These are phyloP conservation scores for Drosophila tropicalis DNA, from an alignment of 1,140 invertebrate species.

Conservation along the genomic window DNA sequence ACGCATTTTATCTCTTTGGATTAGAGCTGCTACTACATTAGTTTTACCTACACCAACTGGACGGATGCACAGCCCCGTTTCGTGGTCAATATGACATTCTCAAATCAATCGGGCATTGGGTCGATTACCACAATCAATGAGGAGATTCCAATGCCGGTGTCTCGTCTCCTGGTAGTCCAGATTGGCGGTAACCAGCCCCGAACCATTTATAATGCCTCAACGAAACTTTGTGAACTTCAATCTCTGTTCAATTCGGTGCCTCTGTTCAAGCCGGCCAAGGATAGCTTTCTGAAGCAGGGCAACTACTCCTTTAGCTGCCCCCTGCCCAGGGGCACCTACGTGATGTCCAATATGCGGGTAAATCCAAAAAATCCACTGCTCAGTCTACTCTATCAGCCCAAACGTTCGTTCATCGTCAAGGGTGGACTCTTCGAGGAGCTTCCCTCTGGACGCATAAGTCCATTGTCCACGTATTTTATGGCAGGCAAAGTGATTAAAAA, in stretches of 20 bases:
- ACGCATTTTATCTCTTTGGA: background rate
- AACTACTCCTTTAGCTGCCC: slow-evolving; percentile 69
- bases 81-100: slow-evolving; percentile 72
- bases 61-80: slow-evolving; percentile 64
- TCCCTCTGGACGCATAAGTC: slow-evolving; percentile 13
- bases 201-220: slow-evolving; percentile 63
- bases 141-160: slow-evolving; percentile 47
- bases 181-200: slow-evolving; percentile 38
- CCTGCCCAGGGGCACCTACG: slow-evolving; percentile 56
- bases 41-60: slow-evolving; percentile 60
- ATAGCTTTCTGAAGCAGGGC: slow-evolving; percentile 61
- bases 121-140: slow-evolving; percentile 65
- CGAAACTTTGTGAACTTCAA: slow-evolving; percentile 61
- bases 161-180: slow-evolving; percentile 48
- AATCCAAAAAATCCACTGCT: slow-evolving; percentile 61
- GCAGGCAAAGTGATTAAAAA: slow-evolving; percentile 51
- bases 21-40: slow-evolving; percentile 55
- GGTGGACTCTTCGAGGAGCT: slow-evolving; percentile 56
- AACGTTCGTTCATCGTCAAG: slow-evolving; percentile 45
- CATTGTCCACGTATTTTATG: slow-evolving; percentile 55
- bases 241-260: slow-evolving; percentile 59
- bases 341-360: slow-evolving; percentile 65
- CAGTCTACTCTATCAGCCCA: slow-evolving; percentile 50
- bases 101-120: slow-evolving; percentile 46
- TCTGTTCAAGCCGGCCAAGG: slow-evolving; percentile 64